Conservation (phyloP, 2,888 invertebrate genomes). For the Tetragonisca angustula region DNA sequence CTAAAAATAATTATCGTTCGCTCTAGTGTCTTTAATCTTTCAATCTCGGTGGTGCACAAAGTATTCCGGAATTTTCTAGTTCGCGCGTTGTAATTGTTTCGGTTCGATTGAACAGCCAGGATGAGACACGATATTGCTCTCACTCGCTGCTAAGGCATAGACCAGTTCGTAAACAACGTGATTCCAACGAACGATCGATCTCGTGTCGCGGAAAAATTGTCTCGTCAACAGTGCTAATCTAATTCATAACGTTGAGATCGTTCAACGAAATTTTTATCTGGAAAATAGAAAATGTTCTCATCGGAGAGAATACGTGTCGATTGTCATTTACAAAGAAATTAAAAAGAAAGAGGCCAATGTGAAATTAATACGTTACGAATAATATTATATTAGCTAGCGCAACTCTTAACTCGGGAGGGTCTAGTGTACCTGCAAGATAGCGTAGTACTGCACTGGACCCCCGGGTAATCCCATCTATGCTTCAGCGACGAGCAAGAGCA, state of each 20-base stretch:
- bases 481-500: slow-evolving; percentile 22
- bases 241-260: no score
- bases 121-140: background rate
- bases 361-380: no score
- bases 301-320: background rate
- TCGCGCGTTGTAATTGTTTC: background rate
- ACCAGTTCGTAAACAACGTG: background rate
- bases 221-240: background rate
- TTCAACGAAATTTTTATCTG: no score
- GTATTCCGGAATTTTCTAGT: background rate
- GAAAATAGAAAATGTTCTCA: no score
- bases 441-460: no score
- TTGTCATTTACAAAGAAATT: no score
- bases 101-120: background rate
- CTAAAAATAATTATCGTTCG: slow-evolving; percentile 44
- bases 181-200: background rate
- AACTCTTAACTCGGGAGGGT: no score
- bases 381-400: background rate
- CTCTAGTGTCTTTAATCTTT: slow-evolving; percentile 33
- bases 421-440: no score
- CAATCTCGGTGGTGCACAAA: slow-evolving; percentile 30
- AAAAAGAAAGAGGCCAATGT: no score
- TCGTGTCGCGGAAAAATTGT: background rate
- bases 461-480: no score
- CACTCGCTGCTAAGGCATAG: slow-evolving; percentile 42